Percentiles rank a stretch among this genome's conserved stretches.
Evolutionary conservation across 2,113 vertebrate genomes (phyloP).

Genomic region (Hemiscyllium ocellatum): DNA sequence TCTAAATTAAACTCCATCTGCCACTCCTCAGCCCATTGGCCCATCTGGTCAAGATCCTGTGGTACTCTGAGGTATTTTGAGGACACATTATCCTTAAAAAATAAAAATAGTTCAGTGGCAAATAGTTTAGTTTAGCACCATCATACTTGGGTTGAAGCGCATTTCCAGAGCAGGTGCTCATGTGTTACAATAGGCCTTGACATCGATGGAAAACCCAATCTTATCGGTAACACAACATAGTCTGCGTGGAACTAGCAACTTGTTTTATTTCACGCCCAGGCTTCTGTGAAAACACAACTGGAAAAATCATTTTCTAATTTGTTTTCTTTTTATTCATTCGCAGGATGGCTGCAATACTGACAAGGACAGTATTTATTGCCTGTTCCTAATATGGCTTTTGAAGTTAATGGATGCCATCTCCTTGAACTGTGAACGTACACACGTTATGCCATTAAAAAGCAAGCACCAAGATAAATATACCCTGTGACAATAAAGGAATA

Average conservation of each 20-base stretch:
- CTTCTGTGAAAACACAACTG: not conserved
- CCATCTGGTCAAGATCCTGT: too few relatives aligned
- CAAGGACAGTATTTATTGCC: not conserved
- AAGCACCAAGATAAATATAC: not conserved
- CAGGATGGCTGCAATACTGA: not conserved
- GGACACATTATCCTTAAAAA: not conserved
- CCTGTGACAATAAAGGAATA: not conserved
- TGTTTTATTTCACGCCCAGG: not conserved
- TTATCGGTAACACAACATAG: not conserved
- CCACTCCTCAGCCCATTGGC: too few relatives aligned
- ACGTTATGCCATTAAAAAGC: not conserved
- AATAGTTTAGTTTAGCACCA: not conserved
- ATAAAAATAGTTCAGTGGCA: not conserved
- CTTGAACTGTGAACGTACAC: not conserved
- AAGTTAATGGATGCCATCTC: not conserved
- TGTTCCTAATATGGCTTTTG: not conserved
- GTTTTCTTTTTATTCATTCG: not conserved
- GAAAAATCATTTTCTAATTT: not conserved
- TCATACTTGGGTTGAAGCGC: not conserved
- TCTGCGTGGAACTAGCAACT: not conserved
- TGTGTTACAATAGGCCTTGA: not conserved
- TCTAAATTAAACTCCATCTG: too few relatives aligned
- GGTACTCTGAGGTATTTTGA: too few relatives aligned
- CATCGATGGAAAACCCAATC: not conserved
- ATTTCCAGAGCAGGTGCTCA: not conserved